phyloP scores from a whole-genome alignment of 2,113 vertebrate genomes.

The Protobothrops flavoviridis region DNA sequence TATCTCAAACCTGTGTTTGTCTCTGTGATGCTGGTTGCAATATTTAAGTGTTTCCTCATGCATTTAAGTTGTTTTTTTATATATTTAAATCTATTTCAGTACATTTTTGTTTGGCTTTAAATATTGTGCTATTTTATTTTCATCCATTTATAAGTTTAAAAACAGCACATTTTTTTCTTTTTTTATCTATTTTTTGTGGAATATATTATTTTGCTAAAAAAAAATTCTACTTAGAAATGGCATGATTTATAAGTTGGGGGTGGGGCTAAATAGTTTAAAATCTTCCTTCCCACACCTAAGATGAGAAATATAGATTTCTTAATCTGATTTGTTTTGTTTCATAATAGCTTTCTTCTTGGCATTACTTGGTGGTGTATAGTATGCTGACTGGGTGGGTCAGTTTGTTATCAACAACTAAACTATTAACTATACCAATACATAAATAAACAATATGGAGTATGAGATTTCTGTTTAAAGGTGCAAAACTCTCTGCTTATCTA shows the following conservation, averaged over 20 bases:
- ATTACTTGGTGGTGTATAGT: neutral
- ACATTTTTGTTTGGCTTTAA: conserved; percentile 22
- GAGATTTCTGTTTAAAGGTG: neutral
- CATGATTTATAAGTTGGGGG: neutral
- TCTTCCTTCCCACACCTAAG: neutral
- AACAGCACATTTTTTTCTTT: neutral
- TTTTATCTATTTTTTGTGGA: neutral
- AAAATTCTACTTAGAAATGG: neutral
- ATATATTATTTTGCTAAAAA: neutral
- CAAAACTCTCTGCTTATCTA: neutral
- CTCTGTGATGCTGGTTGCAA: neutral
- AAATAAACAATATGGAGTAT: neutral
- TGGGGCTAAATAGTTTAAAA: neutral
- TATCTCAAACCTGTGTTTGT: neutral
- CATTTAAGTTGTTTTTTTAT: conserved; percentile 1
- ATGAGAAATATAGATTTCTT: neutral
- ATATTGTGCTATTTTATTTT: conserved; percentile 11
- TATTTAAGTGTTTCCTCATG: conserved; percentile 18
- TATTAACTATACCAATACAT: neutral
- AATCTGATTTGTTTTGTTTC: neutral
- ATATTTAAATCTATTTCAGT: conserved; percentile 25
- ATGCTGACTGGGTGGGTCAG: neutral
- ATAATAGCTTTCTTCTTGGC: neutral
- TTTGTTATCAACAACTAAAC: neutral
- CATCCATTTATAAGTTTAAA: conserved; percentile 19